Base-by-base conservation (phyloP, 1,140 invertebrate genomes). In the Bombus pyrosoma region DNA sequence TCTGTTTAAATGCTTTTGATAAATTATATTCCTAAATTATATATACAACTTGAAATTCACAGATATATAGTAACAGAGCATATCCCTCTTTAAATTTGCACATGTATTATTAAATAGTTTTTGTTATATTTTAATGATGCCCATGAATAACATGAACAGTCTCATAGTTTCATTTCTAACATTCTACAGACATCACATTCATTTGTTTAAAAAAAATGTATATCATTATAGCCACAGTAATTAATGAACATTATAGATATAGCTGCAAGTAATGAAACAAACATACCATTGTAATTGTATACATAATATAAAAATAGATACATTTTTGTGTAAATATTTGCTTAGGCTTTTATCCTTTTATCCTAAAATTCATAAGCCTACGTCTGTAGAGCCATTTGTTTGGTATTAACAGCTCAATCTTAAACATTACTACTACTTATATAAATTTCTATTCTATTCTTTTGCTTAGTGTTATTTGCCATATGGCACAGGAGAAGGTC, bases 401-500 rank as follows among this genome's bases (percentile, higher is more conserved):
- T 83, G 34, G 1, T 68, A 39, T 22, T 34, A 28, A 34, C 59
- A 78, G 80, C 53, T 66, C 15, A 53, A 39, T 68, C 72, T 86
- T 86, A 28, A 57, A 73, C 53, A 85, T 85, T 68, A 84, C 68
- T 75, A 57, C 15, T 15, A 37, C 47, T 39, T 83, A 77, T 72
- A 53, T 82, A 79, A 62, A 59, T 64, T 68, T 77, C 68, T 34
- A 74, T 47, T 76, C 37, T 85, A 76, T 85, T 71, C 80, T 57
- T 91, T 76, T 85, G 95, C 93, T 85, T 89, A 96, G 96, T 96
- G 87, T 89, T 96, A 86, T 95, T 96, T 94, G 94, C 95, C 92
- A 92, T 96, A 90, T 96, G 96, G 94, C 95, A 95, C 72, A 95
- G 95, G 59, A 95, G 95, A 41, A 96, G 94, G 59, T 95, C 95